Base-by-base conservation (phyloP, 2,797 vertebrate species). In the Pipistrellus nathusii region DNA sequence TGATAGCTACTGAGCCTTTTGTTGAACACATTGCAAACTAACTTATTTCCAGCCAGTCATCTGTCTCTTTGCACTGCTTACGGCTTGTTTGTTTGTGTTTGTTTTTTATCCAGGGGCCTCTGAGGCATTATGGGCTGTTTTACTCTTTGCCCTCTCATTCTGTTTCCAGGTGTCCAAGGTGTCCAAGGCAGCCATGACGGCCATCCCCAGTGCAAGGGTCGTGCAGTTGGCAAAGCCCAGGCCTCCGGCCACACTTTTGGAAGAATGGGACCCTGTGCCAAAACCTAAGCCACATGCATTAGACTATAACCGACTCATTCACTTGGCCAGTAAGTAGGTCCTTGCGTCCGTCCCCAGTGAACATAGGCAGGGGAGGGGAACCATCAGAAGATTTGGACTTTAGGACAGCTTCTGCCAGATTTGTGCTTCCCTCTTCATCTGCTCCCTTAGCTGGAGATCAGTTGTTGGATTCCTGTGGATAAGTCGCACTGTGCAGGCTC, bases 201-300 rank as follows among this genome's bases (percentile, higher is more conserved):
- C 96, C 0, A 12, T 69, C 23, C 94, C 95, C n/a, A 96, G 91
- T 38, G 10, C 77, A 0, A 95, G 97, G 27, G 97, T 82, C 14
- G 71, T 97, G 9, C 35, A 1, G 9, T 21, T 98, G 83, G 95
- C 98, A 38, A 91, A 92, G 77, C 97, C 97, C 48, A 97, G 82
- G 76, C 23, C 32, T 27, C 83, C 75, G 0, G 85, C 82, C 81
- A n/a, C 78, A 5, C 57, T 94, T 15, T 0, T 64, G 82, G 83
- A 87, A 55, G 95, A 97, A 78, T 97, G 93, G 96, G 90, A 95
- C 77, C 94, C 95, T 8, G 27, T 96, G 75, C 94, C 90, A 2
- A 97, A 95, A 21, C 32, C 94, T 57, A 97, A 94, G 80, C 85
- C 88, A 0, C 68, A 76, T 0, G 30, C 48, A 35, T 96, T 95